A percentile compares a stretch with the other conserved stretches of the same genome.
Conservation (phyloP, 2,888 invertebrate species). For the Gymnosoma rotundatum region DNA sequence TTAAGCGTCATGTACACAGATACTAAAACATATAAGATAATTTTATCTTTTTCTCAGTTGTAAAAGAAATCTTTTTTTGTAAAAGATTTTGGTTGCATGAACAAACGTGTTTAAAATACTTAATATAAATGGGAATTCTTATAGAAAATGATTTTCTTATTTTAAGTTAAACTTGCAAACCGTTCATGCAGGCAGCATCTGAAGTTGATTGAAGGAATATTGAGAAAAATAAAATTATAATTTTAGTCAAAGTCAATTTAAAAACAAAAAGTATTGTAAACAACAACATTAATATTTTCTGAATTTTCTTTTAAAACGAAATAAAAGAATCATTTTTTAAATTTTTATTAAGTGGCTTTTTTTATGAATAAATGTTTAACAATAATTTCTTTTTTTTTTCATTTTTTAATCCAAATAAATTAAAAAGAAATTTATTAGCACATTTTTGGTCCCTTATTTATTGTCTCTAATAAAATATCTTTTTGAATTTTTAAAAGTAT, state of each 20-base stretch:
- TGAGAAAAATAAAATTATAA: background rate
- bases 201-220: background rate
- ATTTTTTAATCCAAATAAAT: background rate
- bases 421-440: background rate
- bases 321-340: background rate
- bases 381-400: background rate
- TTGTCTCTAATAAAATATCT: no score
- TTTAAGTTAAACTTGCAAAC: background rate
- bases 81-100: constrained; percentile 7
- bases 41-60: constrained; percentile 21
- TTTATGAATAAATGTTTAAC: background rate
- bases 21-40: background rate
- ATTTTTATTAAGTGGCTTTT: constrained; percentile 12
- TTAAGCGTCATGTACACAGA: constrained; percentile 10
- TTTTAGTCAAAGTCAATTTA: background rate
- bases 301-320: background rate
- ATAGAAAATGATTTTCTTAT: background rate
- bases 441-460: no score
- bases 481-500: no score
- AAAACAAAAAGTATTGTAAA: background rate
- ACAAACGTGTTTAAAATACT: constrained; percentile 47
- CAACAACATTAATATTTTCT: background rate
- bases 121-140: constrained; percentile 4
- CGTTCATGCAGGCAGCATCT: background rate
- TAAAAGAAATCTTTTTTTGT: constrained; percentile 2